Evolutionary conservation across 1,140 invertebrate species (phyloP), one percentile per base, ranked within the genome.

Genomic region (Aleiodes sp.): DNA sequence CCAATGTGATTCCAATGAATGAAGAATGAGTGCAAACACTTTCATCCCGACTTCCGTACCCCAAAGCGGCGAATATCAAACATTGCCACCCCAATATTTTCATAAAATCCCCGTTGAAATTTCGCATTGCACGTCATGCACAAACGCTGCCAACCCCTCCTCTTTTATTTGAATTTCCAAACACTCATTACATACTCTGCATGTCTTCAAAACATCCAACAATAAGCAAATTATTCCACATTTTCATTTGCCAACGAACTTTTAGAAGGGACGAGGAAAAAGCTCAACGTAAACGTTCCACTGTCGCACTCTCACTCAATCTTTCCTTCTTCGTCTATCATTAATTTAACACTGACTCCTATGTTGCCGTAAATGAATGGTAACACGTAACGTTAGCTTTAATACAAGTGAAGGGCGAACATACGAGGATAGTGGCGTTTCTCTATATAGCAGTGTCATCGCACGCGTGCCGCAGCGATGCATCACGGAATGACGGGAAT

Each of bases 401-500:
- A 70, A 67, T 72, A 46, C 61, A 59, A 62, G 68, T 67, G 71
- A 59, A 66, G 71, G 66, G 70, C 57, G 16, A 60, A 66, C 68
- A 73, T 57, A 74, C 60, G 39, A 68, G 70, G 65, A 33, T 57
- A 65, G 72, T 21, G 67, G 56, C 62, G n/a, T n/a, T n/a, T n/a
- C 37, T 52, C 70, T 65, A 35, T 60, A 71, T 73, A 71, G 76
- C 76, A 75, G 73, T 75, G 80, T 81, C 78, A 80, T 79, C 76
- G 73, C 70, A 73, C 76, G 78, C 78, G 78, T 77, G 80, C 75
- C 76, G 76, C 78, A 80, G 75, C 78, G 74, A 82, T 82, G 80
- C 76, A 82, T 82, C 80, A 82, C 73, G 64, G 75, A 78, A 78
- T 76, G 79, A 80, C 77, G 78, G 77, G 70, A 69, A 76, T 79